A percentile compares a stretch with the other conserved stretches of the same genome.
These are phyloP conservation scores for Emberiza fucata DNA, from an alignment of 2,113 vertebrate species.

Conservation along the genomic window DNA sequence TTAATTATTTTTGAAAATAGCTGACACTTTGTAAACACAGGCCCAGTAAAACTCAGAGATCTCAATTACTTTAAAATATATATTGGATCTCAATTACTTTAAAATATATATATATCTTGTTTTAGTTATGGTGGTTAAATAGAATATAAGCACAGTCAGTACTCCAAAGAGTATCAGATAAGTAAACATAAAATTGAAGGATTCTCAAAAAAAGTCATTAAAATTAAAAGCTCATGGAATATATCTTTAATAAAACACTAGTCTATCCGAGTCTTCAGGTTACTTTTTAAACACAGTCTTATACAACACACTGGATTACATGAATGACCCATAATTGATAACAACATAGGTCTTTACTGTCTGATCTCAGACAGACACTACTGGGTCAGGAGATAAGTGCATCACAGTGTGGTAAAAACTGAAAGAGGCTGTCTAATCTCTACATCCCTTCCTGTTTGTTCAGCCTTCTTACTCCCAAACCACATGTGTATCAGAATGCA, in stretches of 20 bases:
- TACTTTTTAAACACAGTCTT: neutral
- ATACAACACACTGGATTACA: neutral
- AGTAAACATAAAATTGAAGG: neutral
- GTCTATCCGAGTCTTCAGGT: neutral
- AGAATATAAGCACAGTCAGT: neutral
- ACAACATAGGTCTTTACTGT: neutral
- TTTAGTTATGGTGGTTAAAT: neutral
- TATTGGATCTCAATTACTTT: neutral
- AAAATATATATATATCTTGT: neutral
- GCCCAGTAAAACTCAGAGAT: neutral
- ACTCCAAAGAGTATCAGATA: neutral
- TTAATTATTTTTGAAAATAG: neutral
- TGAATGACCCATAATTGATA: neutral
- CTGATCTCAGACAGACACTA: neutral
- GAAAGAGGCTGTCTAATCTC: neutral
- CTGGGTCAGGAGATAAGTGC: neutral
- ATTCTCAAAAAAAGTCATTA: neutral
- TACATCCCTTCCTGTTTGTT: neutral
- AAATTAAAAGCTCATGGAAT: neutral
- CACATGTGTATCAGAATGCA: rapidly evolving
- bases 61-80: neutral
- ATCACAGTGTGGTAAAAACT: neutral
- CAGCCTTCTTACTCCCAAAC: neutral
- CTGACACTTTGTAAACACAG: neutral
- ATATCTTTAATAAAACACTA: neutral